Evolutionary conservation across 2,888 invertebrate species (phyloP).

Genomic region (Protophormia terraenovae): DNA sequence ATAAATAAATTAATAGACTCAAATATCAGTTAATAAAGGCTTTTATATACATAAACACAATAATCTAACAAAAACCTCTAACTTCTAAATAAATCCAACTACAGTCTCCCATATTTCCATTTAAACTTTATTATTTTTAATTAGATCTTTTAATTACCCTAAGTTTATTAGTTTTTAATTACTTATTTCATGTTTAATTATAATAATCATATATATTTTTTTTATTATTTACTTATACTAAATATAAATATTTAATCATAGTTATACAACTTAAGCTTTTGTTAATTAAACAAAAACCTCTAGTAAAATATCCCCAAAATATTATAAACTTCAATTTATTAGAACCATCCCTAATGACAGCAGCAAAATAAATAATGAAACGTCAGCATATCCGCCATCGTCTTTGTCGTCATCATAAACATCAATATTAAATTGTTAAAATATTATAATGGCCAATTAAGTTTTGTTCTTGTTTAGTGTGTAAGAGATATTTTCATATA

Average conservation of each 20-base stretch:
- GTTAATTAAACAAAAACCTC: background rate
- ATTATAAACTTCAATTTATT: background rate
- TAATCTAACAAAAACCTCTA: too few relatives aligned
- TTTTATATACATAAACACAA: too few relatives aligned
- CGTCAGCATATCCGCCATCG: background rate
- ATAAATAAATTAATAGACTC: too few relatives aligned
- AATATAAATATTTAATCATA: too few relatives aligned
- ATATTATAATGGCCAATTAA: slow-evolving; percentile 14
- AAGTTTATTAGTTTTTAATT: background rate
- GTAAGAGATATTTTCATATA: too few relatives aligned
- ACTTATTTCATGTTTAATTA: background rate
- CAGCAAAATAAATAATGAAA: background rate
- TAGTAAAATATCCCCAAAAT: background rate
- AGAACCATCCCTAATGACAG: background rate
- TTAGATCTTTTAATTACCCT: too few relatives aligned
- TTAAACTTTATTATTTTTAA: too few relatives aligned
- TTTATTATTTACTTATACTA: background rate
- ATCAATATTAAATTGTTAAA: background rate
- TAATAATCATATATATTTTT: background rate
- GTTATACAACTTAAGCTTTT: background rate
- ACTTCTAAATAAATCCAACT: too few relatives aligned
- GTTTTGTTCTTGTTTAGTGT: background rate
- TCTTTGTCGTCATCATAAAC: background rate
- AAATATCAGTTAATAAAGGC: too few relatives aligned
- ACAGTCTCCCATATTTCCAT: too few relatives aligned